phyloP scores from a whole-genome alignment of 2,888 invertebrate species.

The Tetanocera ferruginea region DNA sequence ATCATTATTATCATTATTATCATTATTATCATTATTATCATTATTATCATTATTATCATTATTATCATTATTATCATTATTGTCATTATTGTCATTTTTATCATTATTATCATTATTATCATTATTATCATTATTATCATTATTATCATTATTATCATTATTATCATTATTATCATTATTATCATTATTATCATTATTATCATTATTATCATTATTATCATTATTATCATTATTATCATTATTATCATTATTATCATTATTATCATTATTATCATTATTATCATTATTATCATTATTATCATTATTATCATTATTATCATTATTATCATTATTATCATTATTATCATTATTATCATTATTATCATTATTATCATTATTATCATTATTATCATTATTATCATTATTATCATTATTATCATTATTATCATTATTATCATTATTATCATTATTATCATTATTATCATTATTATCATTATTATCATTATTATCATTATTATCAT shows the following conservation, averaged over 20 bases:
- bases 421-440: not conserved
- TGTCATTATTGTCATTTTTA: not conserved
- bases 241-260: not conserved
- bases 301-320: not conserved
- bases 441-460: not conserved
- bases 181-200: not conserved
- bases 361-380: not conserved
- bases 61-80: not conserved
- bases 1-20: not conserved
- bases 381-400: not conserved
- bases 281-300: not conserved
- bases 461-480: not conserved
- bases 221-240: not conserved
- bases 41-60: not conserved
- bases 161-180: not conserved
- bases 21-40: not conserved
- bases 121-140: not conserved
- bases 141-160: not conserved
- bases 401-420: not conserved
- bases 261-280: not conserved
- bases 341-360: not conserved
- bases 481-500: not conserved
- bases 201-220: not conserved
- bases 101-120: not conserved
- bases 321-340: not conserved